phyloP scores from a whole-genome alignment of 2,113 vertebrate species.

The Fregata magnificens region DNA sequence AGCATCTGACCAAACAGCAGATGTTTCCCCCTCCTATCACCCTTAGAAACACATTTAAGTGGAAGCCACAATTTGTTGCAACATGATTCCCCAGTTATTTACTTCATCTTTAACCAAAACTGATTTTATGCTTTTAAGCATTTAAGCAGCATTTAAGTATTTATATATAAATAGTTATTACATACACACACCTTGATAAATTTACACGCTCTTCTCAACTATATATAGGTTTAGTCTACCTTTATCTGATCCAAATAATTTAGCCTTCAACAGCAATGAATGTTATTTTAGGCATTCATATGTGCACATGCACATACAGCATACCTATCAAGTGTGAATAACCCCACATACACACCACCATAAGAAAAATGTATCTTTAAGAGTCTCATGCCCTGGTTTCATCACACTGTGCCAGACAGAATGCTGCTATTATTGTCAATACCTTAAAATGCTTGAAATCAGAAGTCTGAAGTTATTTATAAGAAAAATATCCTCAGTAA shows the following conservation, averaged over 20 bases:
- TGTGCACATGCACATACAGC: not conserved
- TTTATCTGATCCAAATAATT: not conserved
- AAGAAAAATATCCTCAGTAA: not conserved
- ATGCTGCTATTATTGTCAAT: not conserved
- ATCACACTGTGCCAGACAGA: not conserved
- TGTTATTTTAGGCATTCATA: not conserved
- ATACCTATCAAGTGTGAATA: not conserved
- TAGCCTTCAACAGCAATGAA: not conserved
- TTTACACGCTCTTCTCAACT: not conserved
- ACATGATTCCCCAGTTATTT: not conserved
- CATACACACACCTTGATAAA: not conserved
- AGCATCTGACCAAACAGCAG: slow-evolving; percentile 16
- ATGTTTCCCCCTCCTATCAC: not conserved
- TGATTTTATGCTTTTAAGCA: not conserved
- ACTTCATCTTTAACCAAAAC: not conserved
- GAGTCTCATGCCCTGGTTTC: not conserved
- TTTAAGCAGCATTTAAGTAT: not conserved
- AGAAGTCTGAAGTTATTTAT: not conserved
- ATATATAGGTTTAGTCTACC: not conserved
- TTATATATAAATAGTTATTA: not conserved
- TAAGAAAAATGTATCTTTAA: not conserved
- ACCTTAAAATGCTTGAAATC: not conserved
- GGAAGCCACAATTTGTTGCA: not conserved
- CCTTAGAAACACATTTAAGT: not conserved
- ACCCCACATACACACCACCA: not conserved